These are phyloP conservation scores for Poecile montanus DNA, from an alignment of 2,797 vertebrate genomes.

Conservation along the genomic window DNA sequence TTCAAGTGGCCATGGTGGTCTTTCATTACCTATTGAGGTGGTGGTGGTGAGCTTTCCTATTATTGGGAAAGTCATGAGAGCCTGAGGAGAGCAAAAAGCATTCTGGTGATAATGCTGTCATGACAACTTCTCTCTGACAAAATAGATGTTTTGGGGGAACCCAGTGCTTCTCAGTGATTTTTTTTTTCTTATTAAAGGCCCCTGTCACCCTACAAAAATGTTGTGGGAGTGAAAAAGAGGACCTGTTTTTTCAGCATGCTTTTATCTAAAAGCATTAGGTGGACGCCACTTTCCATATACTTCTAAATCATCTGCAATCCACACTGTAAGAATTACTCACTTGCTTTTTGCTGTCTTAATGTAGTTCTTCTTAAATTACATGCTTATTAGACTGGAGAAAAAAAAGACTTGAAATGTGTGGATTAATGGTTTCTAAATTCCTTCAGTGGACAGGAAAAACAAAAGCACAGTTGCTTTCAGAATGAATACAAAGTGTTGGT, in stretches of 20 bases:
- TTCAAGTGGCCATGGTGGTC: neutral
- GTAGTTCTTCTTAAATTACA: neutral
- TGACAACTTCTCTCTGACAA: neutral
- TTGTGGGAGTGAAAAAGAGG: neutral
- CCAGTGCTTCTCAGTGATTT: neutral
- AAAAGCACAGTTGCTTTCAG: neutral
- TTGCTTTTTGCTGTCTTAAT: neutral
- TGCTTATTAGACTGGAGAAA: neutral
- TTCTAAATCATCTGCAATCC: neutral
- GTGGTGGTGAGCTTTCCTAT: neutral
- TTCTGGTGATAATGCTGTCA: neutral
- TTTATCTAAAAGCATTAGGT: neutral
- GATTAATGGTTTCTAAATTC: neutral
- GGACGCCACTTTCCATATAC: neutral
- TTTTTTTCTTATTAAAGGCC: neutral
- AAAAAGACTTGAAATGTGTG: neutral
- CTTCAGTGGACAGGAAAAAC: neutral
- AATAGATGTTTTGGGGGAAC: neutral
- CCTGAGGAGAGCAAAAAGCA: neutral
- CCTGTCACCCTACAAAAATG: neutral
- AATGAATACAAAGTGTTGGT: neutral
- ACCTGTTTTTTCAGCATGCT: neutral
- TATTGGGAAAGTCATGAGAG: neutral
- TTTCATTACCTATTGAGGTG: neutral
- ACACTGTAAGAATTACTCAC: neutral